A percentile compares a stretch with the other conserved stretches of the same genome.
Evolutionary conservation across 1,140 invertebrate species (phyloP).

Genomic region (Tenebrio molitor): DNA sequence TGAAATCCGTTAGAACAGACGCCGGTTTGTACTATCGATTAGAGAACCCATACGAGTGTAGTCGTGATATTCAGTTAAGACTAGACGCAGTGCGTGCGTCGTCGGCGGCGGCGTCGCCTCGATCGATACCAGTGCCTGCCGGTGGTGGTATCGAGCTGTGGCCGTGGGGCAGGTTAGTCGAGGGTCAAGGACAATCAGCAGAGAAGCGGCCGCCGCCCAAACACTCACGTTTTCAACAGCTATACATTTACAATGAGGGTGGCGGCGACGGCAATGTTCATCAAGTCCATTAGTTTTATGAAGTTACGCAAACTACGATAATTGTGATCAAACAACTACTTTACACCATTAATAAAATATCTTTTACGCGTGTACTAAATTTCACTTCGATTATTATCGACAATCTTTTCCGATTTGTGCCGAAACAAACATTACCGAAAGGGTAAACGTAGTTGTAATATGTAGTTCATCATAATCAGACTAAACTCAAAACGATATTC

Average conservation of each 20-base stretch:
- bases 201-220: slow-evolving; percentile 53
- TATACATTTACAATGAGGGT: not conserved
- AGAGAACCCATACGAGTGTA: slow-evolving; percentile 16
- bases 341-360: too few species aligned
- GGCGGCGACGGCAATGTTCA: slow-evolving; percentile 13
- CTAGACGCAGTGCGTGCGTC: slow-evolving; percentile 36
- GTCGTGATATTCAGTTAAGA: slow-evolving; percentile 10
- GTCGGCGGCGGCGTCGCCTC: slow-evolving; percentile 24
- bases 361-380: too few species aligned
- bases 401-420: too few species aligned
- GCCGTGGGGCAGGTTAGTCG: slow-evolving; percentile 59
- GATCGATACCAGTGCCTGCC: slow-evolving; percentile 28
- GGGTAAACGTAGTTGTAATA: too few species aligned
- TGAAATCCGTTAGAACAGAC: not conserved
- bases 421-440: too few species aligned
- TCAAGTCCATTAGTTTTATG: not conserved
- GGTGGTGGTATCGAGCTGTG: slow-evolving; percentile 52
- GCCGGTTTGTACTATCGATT: slow-evolving; percentile 9
- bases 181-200: slow-evolving; percentile 56
- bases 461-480: too few species aligned
- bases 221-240: slow-evolving; percentile 37
- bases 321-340: too few species aligned
- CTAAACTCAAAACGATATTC: too few species aligned
- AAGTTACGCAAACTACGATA: not conserved
- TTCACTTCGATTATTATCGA: too few species aligned